These are phyloP conservation scores for Crenuchus spilurus DNA, from an alignment of 2,797 vertebrate genomes.

Conservation along the genomic window DNA sequence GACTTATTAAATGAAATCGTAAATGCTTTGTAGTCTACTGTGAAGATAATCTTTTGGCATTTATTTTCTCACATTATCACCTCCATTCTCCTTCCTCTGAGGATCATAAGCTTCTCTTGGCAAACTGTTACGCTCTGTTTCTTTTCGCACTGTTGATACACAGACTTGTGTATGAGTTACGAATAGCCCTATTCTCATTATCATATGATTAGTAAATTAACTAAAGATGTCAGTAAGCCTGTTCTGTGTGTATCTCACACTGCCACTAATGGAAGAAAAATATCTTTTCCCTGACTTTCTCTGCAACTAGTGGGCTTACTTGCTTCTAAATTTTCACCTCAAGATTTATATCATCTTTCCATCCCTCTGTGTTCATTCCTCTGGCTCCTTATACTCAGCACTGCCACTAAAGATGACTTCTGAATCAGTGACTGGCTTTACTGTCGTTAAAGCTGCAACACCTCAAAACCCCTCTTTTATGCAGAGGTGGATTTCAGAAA, in stretches of 20 bases:
- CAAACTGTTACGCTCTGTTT: conserved; percentile 2
- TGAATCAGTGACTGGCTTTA: background rate
- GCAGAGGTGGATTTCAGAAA: no score
- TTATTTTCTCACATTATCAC: background rate
- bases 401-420: background rate
- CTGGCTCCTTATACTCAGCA: conserved; percentile 19
- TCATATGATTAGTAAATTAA: conserved; percentile 45
- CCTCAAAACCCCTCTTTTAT: no score
- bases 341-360: conserved; percentile 49
- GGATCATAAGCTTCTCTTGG: conserved; percentile 17
- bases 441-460: conserved; percentile 25
- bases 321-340: conserved; percentile 30
- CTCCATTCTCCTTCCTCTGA: background rate
- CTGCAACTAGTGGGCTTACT: conserved; percentile 34
- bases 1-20: background rate
- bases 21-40: background rate
- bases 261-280: conserved; percentile 39
- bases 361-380: background rate
- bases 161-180: conserved; percentile 26
- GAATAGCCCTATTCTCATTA: conserved; percentile 31
- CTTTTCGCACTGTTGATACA: conserved; percentile 23
- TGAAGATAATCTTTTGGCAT: background rate
- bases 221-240: conserved; percentile 30
- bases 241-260: background rate
- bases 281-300: conserved; percentile 29